These are phyloP conservation scores for Rynchops niger DNA, from an alignment of 2,113 vertebrate species.

Conservation along the genomic window DNA sequence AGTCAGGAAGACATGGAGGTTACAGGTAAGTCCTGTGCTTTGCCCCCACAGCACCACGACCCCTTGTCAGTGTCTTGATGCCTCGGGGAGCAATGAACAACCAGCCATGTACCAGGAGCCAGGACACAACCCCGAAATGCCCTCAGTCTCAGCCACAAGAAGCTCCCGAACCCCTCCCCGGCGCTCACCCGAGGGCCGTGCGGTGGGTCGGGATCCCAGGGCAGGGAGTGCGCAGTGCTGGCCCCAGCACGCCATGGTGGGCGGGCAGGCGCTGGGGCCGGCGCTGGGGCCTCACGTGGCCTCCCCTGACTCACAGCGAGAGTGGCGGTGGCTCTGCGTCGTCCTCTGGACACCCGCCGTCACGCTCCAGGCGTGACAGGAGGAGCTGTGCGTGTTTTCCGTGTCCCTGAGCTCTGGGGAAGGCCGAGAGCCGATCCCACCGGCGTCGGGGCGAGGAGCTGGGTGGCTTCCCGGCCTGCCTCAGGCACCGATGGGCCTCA, in stretches of 20 bases:
- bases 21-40: not conserved
- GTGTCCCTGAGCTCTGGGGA: not conserved
- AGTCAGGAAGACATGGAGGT: not conserved
- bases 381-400: not conserved
- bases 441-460: rapidly evolving
- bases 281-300: not conserved
- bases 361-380: rapidly evolving
- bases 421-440: rapidly evolving
- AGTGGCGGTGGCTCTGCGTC: rapidly evolving
- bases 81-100: not conserved
- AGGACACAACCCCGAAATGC: not conserved
- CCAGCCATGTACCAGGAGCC: not conserved
- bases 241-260: rapidly evolving
- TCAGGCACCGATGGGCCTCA: not conserved
- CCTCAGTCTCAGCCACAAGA: not conserved
- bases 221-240: not conserved
- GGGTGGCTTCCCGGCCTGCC: not conserved
- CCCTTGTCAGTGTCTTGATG: rapidly evolving
- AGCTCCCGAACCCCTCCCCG: not conserved
- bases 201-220: rapidly evolving
- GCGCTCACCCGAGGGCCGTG: not conserved
- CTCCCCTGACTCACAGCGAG: not conserved
- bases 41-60: not conserved
- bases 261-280: rapidly evolving
- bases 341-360: rapidly evolving